Evolutionary conservation across 2,113 vertebrate species (phyloP).

Genomic region (Dicrurus megarhynchus): DNA sequence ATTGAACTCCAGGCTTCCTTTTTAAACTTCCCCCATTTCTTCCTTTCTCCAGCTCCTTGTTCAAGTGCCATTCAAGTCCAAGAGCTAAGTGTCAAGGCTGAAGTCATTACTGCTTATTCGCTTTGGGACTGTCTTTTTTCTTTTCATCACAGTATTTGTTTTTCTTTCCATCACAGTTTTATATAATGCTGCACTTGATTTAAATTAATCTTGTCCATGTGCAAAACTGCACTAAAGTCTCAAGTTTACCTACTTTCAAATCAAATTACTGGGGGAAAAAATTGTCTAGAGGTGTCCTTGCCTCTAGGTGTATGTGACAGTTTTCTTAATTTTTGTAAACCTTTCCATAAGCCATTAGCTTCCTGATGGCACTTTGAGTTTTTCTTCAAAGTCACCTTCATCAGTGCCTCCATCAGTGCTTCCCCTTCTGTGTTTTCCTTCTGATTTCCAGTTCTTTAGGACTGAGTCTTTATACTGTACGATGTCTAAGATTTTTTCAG

Average conservation of each 20-base stretch:
- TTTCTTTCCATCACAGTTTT: background rate
- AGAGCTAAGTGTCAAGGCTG: background rate
- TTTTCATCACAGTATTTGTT: background rate
- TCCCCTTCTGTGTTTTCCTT: background rate
- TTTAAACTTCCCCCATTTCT: background rate
- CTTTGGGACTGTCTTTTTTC: background rate
- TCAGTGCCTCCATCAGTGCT: background rate
- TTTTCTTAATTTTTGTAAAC: background rate
- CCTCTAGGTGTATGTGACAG: background rate
- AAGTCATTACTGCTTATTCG: fast-evolving
- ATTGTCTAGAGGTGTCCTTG: background rate
- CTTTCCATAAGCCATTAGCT: background rate
- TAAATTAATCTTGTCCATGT: background rate
- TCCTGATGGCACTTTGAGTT: background rate
- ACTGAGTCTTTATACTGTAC: background rate
- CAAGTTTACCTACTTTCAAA: background rate
- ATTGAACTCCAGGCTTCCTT: background rate
- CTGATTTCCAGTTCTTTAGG: background rate
- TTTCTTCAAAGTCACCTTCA: slow-evolving; percentile 2
- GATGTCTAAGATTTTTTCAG: background rate
- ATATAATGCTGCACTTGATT: background rate
- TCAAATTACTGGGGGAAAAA: background rate
- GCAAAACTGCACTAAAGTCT: background rate
- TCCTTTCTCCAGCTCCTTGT: background rate
- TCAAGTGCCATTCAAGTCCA: background rate